These are phyloP conservation scores for Andrena hattorfiana DNA, from an alignment of 2,888 invertebrate species.

Conservation along the genomic window DNA sequence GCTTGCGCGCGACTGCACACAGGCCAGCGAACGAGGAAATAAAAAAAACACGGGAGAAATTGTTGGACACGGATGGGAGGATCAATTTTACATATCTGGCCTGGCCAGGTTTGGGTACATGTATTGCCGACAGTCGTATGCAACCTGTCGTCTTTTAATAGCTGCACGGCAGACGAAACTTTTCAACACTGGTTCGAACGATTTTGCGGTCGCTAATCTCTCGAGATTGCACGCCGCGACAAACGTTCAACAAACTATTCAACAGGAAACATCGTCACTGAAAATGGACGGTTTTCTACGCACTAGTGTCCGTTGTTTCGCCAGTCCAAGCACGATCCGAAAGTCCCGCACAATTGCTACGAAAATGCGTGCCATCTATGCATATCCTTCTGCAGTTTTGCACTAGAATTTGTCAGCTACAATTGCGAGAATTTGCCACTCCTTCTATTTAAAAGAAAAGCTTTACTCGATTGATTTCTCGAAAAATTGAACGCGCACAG, in stretches of 20 bases:
- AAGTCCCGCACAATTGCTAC: not conserved
- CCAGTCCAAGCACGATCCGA: not conserved
- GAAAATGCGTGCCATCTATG: not conserved
- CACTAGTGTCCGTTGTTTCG: not conserved
- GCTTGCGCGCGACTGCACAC: not conserved
- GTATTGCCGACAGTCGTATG: constrained; percentile 3
- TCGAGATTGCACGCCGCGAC: constrained; percentile 30
- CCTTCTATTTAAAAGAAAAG: not conserved
- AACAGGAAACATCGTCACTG: not conserved
- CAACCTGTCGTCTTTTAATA: constrained; percentile 34
- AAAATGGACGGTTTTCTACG: not conserved
- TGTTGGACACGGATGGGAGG: constrained; percentile 44
- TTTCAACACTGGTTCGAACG: constrained; percentile 18
- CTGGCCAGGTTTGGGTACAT: not conserved
- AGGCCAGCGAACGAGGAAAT: not conserved
- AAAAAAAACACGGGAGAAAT: constrained; percentile 3
- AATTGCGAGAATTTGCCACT: not conserved
- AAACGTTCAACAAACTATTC: constrained; percentile 7
- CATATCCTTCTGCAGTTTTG: not conserved
- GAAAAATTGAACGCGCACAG: not conserved
- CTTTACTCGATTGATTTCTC: not conserved
- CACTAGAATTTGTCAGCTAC: too few relatives aligned
- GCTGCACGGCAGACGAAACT: constrained; percentile 18
- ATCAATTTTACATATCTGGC: constrained; percentile 45
- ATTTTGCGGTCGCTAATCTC: constrained; percentile 34